These are phyloP conservation scores for Ceratosolen solmsi DNA, from an alignment of 1,140 invertebrate species.

Conservation along the genomic window DNA sequence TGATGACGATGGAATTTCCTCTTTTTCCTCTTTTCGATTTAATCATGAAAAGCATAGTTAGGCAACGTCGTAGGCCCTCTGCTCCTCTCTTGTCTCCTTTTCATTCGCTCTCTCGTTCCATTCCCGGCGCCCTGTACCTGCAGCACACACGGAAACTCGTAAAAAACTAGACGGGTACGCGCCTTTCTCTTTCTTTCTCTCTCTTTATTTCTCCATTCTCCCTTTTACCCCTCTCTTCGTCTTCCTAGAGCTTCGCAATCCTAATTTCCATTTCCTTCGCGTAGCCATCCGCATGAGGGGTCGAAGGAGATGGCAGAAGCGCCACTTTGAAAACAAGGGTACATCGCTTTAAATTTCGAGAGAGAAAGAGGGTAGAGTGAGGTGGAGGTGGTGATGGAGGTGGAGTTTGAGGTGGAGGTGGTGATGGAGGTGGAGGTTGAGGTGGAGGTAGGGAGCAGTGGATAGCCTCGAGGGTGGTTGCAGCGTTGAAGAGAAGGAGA, in stretches of 20 bases:
- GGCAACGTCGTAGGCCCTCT: background rate
- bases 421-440: slow-evolving; percentile 7
- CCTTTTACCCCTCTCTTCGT: background rate
- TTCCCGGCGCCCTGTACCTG: background rate
- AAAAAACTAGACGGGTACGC: background rate
- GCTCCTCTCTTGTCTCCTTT: background rate
- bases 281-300: background rate
- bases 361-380: slow-evolving; percentile 50
- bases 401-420: too few species aligned
- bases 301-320: background rate
- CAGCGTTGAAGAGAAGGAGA: slow-evolving; percentile 53
- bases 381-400: background rate
- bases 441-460: slow-evolving; percentile 1
- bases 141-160: background rate
- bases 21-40: background rate
- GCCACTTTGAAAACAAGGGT: slow-evolving; percentile 32
- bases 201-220: background rate
- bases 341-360: slow-evolving; percentile 68
- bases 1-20: background rate
- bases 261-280: slow-evolving; percentile 26
- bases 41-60: slow-evolving; percentile 19
- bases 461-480: slow-evolving; percentile 59
- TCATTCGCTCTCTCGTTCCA: background rate
- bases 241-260: background rate
- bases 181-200: background rate